These are phyloP conservation scores for Ellobius talpinus DNA, from an alignment of 2,113 vertebrate genomes.

Conservation along the genomic window DNA sequence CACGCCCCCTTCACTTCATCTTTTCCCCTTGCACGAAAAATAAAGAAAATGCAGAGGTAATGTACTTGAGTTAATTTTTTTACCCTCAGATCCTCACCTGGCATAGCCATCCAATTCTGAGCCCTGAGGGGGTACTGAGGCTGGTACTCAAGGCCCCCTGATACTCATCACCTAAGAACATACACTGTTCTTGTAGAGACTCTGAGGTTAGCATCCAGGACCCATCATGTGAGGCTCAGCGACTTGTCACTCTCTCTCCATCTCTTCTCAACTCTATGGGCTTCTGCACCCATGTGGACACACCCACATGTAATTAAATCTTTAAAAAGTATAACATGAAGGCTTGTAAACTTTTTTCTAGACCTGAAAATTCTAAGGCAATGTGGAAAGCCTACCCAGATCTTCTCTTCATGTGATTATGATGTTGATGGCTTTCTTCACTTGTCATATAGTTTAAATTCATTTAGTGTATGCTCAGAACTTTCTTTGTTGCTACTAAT, in stretches of 20 bases:
- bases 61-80: too few relatives aligned
- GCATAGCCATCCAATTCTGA: too few relatives aligned
- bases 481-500: not conserved
- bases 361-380: not conserved
- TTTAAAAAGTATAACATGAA: not conserved
- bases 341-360: not conserved
- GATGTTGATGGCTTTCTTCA: not conserved
- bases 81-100: too few relatives aligned
- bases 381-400: not conserved
- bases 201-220: not conserved
- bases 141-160: too few relatives aligned
- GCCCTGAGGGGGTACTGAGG: too few relatives aligned
- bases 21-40: too few relatives aligned
- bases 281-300: not conserved
- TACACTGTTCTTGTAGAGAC: not conserved
- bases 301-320: not conserved
- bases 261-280: not conserved
- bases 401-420: not conserved
- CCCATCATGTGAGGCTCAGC: not conserved
- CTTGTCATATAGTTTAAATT: not conserved
- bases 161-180: not conserved
- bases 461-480: not conserved
- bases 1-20: too few relatives aligned
- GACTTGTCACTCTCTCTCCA: not conserved
- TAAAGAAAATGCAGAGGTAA: too few relatives aligned